phyloP scores from a whole-genome alignment of 2,888 invertebrate genomes.

The Drosophila lacicola region DNA sequence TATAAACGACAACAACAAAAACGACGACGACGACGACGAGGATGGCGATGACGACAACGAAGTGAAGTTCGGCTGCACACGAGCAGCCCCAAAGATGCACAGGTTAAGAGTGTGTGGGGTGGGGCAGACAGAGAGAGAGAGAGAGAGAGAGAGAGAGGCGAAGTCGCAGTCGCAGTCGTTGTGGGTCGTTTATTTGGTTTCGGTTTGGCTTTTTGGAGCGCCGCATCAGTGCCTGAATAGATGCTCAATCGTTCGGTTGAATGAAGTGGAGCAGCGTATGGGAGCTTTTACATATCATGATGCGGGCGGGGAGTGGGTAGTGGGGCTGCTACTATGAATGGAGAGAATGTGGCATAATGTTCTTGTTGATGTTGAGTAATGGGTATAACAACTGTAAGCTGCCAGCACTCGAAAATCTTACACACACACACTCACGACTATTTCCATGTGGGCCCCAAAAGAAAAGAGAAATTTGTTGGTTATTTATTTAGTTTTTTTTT shows the following conservation, averaged over 20 bases:
- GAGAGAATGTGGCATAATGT: slow-evolving; percentile 71
- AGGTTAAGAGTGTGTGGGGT: slow-evolving; percentile 18
- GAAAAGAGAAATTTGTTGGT: slow-evolving; percentile 75
- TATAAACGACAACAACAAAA: slow-evolving; percentile 75
- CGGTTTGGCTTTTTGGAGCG: slow-evolving; percentile 62
- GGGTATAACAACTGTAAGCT: slow-evolving; percentile 79
- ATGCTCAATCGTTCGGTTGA: slow-evolving; percentile 79
- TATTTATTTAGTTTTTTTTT: slow-evolving; percentile 50
- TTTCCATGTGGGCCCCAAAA: slow-evolving; percentile 57
- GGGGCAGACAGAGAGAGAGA: background rate
- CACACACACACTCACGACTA: slow-evolving; percentile 28
- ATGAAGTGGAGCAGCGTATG: slow-evolving; percentile 69
- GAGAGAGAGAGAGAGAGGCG: slow-evolving; percentile 15
- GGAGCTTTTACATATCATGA: slow-evolving; percentile 33
- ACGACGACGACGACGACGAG: slow-evolving; percentile 16
- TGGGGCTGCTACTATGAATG: slow-evolving; percentile 54
- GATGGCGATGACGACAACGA: slow-evolving; percentile 38
- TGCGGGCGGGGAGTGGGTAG: background rate
- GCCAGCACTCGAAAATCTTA: slow-evolving; percentile 58
- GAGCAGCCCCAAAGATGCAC: slow-evolving; percentile 52
- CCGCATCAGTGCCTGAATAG: slow-evolving; percentile 68
- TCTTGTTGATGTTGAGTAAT: slow-evolving; percentile 79
- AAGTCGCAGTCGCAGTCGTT: slow-evolving; percentile 42
- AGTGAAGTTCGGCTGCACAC: slow-evolving; percentile 47
- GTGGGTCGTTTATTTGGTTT: slow-evolving; percentile 76